Conservation (phyloP, 2,888 invertebrate species). For the Xestia xanthographa region DNA sequence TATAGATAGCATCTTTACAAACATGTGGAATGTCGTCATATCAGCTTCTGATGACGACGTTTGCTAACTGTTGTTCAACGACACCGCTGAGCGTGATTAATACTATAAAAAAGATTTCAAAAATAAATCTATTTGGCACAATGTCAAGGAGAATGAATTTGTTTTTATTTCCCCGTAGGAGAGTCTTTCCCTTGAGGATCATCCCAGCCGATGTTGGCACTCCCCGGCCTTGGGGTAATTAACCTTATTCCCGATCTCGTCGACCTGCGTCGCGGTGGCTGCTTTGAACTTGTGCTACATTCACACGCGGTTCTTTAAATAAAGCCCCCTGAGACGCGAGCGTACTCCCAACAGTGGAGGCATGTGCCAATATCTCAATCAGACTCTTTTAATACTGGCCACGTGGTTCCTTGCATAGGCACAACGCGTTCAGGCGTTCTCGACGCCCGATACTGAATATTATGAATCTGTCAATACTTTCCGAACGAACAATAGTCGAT, state of each 20-base stretch:
- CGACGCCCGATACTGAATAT: constrained; percentile 33
- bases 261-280: constrained; percentile 78
- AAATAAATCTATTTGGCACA: constrained; percentile 68
- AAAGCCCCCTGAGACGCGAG: constrained; percentile 78
- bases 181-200: constrained; percentile 64
- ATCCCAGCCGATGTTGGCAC: constrained; percentile 70
- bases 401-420: constrained; percentile 76
- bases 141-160: constrained; percentile 69
- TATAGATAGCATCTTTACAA: constrained; percentile 35
- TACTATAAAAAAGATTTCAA: constrained; percentile 54
- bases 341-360: constrained; percentile 67
- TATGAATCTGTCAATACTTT: constrained; percentile 41
- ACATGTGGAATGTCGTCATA: constrained; percentile 29
- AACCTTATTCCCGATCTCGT: constrained; percentile 83
- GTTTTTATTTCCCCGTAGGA: constrained; percentile 73
- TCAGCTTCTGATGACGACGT: constrained; percentile 42
- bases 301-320: constrained; percentile 84
- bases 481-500: constrained; percentile 27
- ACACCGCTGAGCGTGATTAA: constrained; percentile 28
- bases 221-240: constrained; percentile 87
- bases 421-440: too few species aligned
- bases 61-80: constrained; percentile 38
- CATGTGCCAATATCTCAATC: constrained; percentile 86
- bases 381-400: constrained; percentile 75
- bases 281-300: constrained; percentile 88